These are phyloP conservation scores for Eudemis profundana DNA, from an alignment of 2,888 invertebrate species.

Conservation along the genomic window DNA sequence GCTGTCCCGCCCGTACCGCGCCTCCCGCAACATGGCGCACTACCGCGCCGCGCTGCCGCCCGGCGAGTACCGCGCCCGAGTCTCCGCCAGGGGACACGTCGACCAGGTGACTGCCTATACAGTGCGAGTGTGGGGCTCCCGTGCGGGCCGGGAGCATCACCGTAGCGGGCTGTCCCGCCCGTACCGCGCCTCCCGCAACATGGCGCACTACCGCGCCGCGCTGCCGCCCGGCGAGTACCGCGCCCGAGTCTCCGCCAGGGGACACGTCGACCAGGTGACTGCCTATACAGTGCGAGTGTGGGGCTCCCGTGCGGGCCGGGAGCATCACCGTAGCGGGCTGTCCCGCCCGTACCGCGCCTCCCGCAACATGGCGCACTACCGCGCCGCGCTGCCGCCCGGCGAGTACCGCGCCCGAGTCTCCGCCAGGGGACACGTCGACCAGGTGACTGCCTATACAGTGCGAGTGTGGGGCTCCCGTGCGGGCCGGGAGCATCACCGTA, in stretches of 20 bases:
- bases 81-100: background rate
- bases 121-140: conserved; percentile 86
- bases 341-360: conserved; percentile 86
- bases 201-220: conserved; percentile 89
- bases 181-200: conserved; percentile 87
- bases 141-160: conserved; percentile 89
- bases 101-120: conserved; percentile 66
- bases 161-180: conserved; percentile 85
- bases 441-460: too few species aligned
- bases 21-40: background rate
- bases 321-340: conserved; percentile 86
- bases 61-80: conserved; percentile 51
- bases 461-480: conserved; percentile 88
- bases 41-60: background rate
- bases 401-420: conserved; percentile 86
- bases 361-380: conserved; percentile 89
- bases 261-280: conserved; percentile 66
- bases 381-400: conserved; percentile 89
- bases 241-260: conserved; percentile 85
- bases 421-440: conserved; percentile 80
- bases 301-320: conserved; percentile 89
- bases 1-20: background rate
- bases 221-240: conserved; percentile 89
- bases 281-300: too few species aligned
- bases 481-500: conserved; percentile 89